Evolutionary conservation across 1,140 invertebrate genomes (phyloP).

Genomic region (Sycobia sp.): DNA sequence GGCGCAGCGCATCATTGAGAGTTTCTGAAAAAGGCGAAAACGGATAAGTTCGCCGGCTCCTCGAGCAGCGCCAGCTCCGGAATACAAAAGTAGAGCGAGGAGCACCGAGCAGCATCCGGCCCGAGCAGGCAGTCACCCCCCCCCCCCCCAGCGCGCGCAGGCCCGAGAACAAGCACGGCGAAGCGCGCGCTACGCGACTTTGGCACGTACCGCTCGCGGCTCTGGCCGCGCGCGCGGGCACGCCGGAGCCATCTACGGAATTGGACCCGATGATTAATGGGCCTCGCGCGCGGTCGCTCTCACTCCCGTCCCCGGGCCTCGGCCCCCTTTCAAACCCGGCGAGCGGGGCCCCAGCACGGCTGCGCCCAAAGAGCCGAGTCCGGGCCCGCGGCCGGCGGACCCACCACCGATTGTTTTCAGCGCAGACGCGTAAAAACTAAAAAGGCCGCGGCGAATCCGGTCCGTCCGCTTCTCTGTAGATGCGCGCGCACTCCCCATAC

Average conservation of each 20-base stretch:
- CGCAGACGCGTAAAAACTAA: conserved; percentile 48
- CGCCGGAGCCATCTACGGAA: conserved; percentile 56
- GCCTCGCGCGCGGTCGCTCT: conserved; percentile 12
- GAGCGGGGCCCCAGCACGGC: too few species aligned
- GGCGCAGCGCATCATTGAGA: too few species aligned
- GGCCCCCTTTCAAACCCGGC: too few species aligned
- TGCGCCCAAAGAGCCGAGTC: too few species aligned
- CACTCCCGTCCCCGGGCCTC: neutral
- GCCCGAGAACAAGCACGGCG: neutral
- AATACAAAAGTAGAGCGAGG: too few species aligned
- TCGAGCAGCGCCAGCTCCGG: too few species aligned
- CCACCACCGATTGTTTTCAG: conserved; percentile 35
- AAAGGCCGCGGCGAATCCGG: neutral
- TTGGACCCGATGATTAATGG: conserved; percentile 55
- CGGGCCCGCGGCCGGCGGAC: neutral
- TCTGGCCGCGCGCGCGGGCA: conserved; percentile 16
- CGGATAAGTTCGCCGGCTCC: too few species aligned
- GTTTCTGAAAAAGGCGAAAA: too few species aligned
- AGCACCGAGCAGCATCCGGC: too few species aligned
- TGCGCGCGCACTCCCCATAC: conserved; percentile 8
- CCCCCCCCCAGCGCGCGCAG: too few species aligned
- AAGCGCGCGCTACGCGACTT: neutral
- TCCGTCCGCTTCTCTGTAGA: neutral
- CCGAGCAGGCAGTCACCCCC: too few species aligned
- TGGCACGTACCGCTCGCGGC: neutral